A percentile compares a stretch with the other conserved stretches of the same genome.
Conservation (phyloP, 2,113 vertebrate species). For the Onychostoma macrolepis region DNA sequence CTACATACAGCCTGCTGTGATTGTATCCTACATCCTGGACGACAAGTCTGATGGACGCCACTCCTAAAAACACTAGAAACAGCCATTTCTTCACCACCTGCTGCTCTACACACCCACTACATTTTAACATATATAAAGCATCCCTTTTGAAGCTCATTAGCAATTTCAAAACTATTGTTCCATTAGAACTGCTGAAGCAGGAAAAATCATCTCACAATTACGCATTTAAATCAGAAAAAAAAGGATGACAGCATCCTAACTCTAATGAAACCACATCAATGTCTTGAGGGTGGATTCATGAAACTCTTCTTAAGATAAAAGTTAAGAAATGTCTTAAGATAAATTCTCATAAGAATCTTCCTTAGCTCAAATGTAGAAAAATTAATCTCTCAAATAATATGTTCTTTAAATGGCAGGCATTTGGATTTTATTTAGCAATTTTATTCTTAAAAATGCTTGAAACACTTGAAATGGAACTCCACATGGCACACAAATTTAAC, state of each 20-base stretch:
- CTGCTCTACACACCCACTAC: slow-evolving; percentile 12
- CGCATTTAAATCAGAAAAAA: not conserved
- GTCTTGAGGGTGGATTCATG: not conserved
- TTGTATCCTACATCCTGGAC: slow-evolving; percentile 30
- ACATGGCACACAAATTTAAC: not conserved
- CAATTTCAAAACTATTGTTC: slow-evolving; percentile 29
- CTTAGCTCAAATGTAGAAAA: not conserved
- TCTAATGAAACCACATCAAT: not conserved
- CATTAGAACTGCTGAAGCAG: not conserved
- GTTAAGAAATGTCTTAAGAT: not conserved
- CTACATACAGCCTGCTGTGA: slow-evolving; percentile 36
- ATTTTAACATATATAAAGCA: slow-evolving; percentile 32
- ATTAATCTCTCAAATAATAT: not conserved
- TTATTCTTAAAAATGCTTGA: not conserved
- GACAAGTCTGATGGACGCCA: slow-evolving; percentile 35
- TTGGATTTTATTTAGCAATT: not conserved
- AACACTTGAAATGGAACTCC: not conserved
- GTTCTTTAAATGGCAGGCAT: not conserved
- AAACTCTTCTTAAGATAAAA: not conserved
- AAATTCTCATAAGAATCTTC: not conserved
- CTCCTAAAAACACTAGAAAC: slow-evolving; percentile 31
- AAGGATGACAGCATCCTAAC: not conserved
- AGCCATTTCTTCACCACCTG: not conserved
- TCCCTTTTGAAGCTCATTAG: slow-evolving; percentile 17
- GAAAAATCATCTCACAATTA: not conserved